Percentiles rank a stretch among this genome's conserved stretches.
These are phyloP conservation scores for Cricetomys ansorgei DNA, from an alignment of 2,113 vertebrate genomes.

Conservation along the genomic window DNA sequence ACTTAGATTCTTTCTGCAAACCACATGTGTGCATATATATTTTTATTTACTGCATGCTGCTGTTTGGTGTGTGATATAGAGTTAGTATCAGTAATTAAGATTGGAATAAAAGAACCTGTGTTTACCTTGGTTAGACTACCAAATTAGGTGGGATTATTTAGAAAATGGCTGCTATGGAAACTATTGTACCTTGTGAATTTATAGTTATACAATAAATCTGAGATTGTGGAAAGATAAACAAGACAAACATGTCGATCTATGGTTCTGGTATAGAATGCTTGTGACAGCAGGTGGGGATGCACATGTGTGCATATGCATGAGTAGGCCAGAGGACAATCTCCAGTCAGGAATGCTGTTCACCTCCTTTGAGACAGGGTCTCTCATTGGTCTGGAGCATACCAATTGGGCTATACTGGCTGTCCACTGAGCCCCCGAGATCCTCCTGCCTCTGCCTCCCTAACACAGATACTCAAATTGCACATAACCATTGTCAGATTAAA, in stretches of 20 bases:
- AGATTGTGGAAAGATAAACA: not conserved
- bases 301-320: not conserved
- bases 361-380: not conserved
- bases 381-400: not conserved
- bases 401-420: not conserved
- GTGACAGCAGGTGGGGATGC: not conserved
- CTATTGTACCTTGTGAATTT: not conserved
- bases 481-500: not conserved
- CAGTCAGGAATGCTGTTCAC: not conserved
- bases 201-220: too few relatives aligned
- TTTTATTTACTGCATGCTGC: not conserved
- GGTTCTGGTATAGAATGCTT: not conserved
- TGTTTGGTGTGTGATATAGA: not conserved
- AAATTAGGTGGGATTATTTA: not conserved
- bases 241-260: not conserved
- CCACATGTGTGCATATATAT: not conserved
- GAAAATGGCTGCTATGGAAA: not conserved
- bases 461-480: too few relatives aligned
- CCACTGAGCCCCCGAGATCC: not conserved
- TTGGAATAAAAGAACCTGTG: not conserved
- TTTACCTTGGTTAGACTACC: not conserved
- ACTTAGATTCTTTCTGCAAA: not conserved
- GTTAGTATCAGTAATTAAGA: not conserved
- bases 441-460: not conserved
- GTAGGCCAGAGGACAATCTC: not conserved